These are phyloP conservation scores for Lepus europaeus DNA, from an alignment of 2,113 vertebrate species.

Conservation along the genomic window DNA sequence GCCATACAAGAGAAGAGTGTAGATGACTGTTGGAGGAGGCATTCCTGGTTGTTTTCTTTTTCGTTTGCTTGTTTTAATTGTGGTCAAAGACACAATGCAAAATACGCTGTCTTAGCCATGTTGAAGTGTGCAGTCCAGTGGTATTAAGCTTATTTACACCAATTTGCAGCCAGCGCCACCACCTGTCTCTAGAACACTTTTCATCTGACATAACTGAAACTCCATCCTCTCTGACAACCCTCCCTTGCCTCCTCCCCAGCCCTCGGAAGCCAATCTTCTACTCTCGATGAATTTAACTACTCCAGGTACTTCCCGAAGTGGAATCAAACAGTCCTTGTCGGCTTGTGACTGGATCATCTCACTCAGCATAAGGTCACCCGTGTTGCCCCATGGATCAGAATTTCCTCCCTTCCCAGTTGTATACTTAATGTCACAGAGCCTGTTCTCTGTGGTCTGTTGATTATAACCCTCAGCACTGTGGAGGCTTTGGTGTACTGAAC, in stretches of 20 bases:
- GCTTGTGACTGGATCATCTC: background rate
- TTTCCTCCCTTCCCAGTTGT: background rate
- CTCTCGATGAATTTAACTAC: background rate
- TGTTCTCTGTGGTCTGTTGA: background rate
- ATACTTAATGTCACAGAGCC: background rate
- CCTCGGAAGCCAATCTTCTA: background rate
- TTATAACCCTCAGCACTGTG: background rate
- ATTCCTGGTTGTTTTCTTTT: background rate
- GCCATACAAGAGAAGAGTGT: background rate
- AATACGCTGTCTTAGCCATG: background rate
- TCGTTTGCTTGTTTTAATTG: background rate
- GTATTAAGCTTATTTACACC: background rate
- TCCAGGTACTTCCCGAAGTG: background rate
- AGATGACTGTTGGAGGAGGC: background rate
- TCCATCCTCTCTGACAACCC: background rate
- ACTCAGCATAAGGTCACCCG: background rate
- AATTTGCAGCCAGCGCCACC: background rate
- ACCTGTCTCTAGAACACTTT: background rate
- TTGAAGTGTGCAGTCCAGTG: background rate
- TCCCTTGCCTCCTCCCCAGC: background rate
- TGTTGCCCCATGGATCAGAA: background rate
- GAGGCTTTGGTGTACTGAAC: background rate
- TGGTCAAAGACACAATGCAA: background rate
- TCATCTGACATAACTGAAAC: conserved; percentile 16
- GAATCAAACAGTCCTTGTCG: background rate